phyloP scores from a whole-genome alignment of 2,113 vertebrate genomes.

The Sclerurus mexicanus region DNA sequence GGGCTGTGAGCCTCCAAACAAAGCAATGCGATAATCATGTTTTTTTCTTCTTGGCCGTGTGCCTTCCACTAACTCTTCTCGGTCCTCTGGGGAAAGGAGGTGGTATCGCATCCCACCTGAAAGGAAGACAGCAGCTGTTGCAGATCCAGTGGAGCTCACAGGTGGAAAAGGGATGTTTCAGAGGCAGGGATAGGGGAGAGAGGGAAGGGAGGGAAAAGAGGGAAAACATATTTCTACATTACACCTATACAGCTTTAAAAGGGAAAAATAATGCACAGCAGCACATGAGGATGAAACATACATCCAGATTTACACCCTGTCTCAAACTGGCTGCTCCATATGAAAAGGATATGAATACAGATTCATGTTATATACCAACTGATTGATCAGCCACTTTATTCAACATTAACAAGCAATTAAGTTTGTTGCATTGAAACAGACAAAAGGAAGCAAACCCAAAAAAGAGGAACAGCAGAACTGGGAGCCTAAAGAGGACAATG shows the following conservation, averaged over 20 bases:
- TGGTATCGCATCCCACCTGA: constrained; percentile 88
- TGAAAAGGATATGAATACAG: background rate
- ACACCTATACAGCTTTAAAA: background rate
- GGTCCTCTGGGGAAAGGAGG: constrained; percentile 88
- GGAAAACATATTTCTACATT: background rate
- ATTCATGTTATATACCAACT: background rate
- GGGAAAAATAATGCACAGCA: background rate
- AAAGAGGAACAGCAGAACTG: background rate
- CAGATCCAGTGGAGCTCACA: background rate
- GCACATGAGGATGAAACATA: background rate
- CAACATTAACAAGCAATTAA: background rate
- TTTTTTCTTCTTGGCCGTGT: constrained; percentile 92
- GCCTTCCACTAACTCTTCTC: constrained; percentile 92
- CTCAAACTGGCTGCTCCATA: background rate
- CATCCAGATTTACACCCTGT: background rate
- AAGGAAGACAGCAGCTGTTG: background rate
- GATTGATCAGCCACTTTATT: background rate
- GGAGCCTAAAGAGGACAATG: background rate
- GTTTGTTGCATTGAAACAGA: background rate
- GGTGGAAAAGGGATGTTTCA: background rate
- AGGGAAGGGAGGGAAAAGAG: background rate
- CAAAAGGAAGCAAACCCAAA: background rate
- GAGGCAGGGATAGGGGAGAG: background rate
- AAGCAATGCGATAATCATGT: constrained; percentile 92
- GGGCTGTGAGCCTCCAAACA: constrained; percentile 96